Evolutionary conservation across 2,888 invertebrate species (phyloP), one percentile per base, ranked within the genome.

Genomic region (Oeneis ivallda): DNA sequence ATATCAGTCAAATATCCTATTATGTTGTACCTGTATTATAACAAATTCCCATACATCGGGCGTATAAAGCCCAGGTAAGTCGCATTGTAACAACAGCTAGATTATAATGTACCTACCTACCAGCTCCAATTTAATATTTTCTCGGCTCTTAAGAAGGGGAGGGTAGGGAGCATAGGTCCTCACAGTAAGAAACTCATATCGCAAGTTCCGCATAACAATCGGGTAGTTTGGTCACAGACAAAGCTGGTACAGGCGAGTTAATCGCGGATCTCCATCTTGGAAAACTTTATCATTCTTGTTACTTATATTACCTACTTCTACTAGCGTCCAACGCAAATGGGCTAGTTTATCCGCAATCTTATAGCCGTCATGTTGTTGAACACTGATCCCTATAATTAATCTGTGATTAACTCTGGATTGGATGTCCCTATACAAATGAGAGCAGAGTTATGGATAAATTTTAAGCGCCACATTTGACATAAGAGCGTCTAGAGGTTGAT

Each of bases 201-300:
- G 71, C n/a, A 70, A 74, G 73, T 74, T 74, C 68, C 69, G 64
- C 59, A 62, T 68, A 72, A 72, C 83, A 82, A 81, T 81, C 76
- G 75, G 70, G 76, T 83, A 85, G 79, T 86, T 84, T 77, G 75
- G 67, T 77, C 75, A 65, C 73, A 78, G 79, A 62, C 65, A 58
- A 65, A 79, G 78, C 37, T 37, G 19, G 39, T 19, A 47, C 37
- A 50, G 60, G 37, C 37, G 39, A 50, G 47, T 60, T 49, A 60
- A 49, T 50, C 49, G 49, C 17, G 37, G 49, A 17, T 39, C 60
- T 37, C 39, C 49, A 39, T 60, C 49, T 49, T 45, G 60, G 60
- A 50, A 60, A 60, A 60, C 60, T 60, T 60, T 60, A 50, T 50
- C 37, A 60, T 50, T 37, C 60, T 50, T 49, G 49, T 50, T 45